Conservation (phyloP, 2,888 invertebrate species). For the Calliphora vomitoria region DNA sequence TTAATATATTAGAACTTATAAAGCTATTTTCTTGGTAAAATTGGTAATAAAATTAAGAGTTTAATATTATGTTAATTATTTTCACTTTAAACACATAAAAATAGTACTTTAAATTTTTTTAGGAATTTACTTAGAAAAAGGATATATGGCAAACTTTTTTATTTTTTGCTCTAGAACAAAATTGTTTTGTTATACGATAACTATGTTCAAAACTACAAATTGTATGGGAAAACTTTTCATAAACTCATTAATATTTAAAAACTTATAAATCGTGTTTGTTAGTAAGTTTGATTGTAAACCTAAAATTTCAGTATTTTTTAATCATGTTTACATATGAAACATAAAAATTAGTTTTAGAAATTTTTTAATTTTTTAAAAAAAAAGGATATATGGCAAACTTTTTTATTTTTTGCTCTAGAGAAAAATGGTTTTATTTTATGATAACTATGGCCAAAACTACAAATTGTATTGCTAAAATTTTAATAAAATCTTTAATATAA, state of each 20-base stretch:
- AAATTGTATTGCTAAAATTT: neutral
- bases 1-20: too few species aligned
- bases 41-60: too few species aligned
- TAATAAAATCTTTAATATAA: neutral
- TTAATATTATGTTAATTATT: too few species aligned
- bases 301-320: too few species aligned
- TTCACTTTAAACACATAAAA: neutral
- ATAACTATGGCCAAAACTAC: conserved; percentile 32
- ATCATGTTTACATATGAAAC: too few species aligned
- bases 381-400: too few species aligned
- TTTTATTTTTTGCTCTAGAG: too few species aligned
- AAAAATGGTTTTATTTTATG: neutral
- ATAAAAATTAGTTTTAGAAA: too few species aligned
- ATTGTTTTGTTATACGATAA: neutral
- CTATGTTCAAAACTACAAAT: neutral
- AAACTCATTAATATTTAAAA: neutral
- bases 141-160: conserved; percentile 12
- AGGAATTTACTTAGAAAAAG: neutral
- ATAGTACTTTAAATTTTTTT: neutral
- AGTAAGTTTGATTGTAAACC: too few species aligned
- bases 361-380: too few species aligned
- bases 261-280: too few species aligned
- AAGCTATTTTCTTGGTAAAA: too few species aligned
- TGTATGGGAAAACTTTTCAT: neutral
- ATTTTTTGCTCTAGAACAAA: neutral